Conservation (phyloP, 2,888 invertebrate genomes). For the Lordiphosa fenestrarum region DNA sequence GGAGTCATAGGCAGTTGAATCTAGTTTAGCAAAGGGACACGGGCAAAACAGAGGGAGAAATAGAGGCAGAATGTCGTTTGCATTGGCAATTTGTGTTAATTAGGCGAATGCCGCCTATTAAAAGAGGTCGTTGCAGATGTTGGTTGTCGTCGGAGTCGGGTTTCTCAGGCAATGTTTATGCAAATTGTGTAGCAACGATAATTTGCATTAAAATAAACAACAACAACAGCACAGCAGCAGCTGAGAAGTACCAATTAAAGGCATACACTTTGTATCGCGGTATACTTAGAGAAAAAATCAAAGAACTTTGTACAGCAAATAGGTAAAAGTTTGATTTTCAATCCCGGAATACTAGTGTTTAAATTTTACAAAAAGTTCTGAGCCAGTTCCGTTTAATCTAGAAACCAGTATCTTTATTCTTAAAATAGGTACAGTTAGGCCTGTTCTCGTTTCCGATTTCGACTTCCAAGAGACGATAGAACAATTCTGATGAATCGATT, state of each 20-base stretch:
- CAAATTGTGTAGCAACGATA: constrained; percentile 62
- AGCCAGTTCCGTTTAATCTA: no score
- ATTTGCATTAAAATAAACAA: constrained; percentile 32
- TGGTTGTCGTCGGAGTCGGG: constrained; percentile 14
- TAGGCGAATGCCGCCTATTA: constrained; percentile 62
- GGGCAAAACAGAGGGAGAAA: constrained; percentile 13
- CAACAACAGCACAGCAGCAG: constrained; percentile 31
- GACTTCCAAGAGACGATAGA: no score
- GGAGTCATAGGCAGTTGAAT: background rate
- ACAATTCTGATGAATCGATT: no score
- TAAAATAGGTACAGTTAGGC: no score
- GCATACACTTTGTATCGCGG: constrained; percentile 11
- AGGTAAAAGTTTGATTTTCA: no score
- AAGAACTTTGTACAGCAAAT: no score
- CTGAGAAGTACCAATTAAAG: constrained; percentile 62
- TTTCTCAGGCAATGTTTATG: constrained; percentile 57
- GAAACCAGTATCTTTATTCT: no score
- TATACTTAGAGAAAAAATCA: no score
- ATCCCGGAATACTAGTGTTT: no score
- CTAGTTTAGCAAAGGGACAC: background rate
- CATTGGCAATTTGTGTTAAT: constrained; percentile 58
- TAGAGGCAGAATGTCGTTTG: constrained; percentile 21
- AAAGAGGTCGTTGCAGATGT: constrained; percentile 36
- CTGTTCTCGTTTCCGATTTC: no score
- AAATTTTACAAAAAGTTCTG: no score